Percentiles rank a stretch among this genome's conserved stretches.
These are phyloP conservation scores for Arbacia lixula DNA, from an alignment of 53 echinoderm and acorn worm species.

Conservation along the genomic window DNA sequence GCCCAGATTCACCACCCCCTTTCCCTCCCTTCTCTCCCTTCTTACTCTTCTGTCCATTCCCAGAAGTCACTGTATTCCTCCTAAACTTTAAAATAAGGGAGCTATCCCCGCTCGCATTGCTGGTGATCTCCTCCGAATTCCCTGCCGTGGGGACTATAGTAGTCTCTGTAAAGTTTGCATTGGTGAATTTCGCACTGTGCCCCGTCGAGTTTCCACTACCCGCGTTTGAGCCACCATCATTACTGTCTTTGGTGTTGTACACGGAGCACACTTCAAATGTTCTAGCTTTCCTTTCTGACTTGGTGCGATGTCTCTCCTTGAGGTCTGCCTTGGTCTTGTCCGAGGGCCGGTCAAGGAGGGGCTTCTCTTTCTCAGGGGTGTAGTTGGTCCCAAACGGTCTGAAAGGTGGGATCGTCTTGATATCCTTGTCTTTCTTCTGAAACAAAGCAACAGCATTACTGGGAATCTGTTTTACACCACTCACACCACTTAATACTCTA, in stretches of 20 bases:
- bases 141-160: slow-evolving; percentile 70
- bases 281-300: slow-evolving; percentile 57
- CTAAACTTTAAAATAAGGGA: slow-evolving; percentile 84
- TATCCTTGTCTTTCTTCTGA: slow-evolving; percentile 98
- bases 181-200: slow-evolving; percentile 92
- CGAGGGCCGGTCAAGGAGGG: slow-evolving; percentile 49
- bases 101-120: slow-evolving; percentile 62
- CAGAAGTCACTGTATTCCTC: slow-evolving; percentile 72
- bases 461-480: too few relatives aligned
- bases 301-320: slow-evolving; percentile 64
- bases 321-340: slow-evolving; percentile 54
- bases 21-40: slow-evolving; percentile 46
- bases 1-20: slow-evolving; percentile 40
- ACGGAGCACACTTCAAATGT: slow-evolving; percentile 71
- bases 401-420: slow-evolving; percentile 99
- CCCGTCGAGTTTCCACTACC: slow-evolving; percentile 39
- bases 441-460: too few relatives aligned
- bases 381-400: slow-evolving; percentile 85
- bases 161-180: slow-evolving; percentile 97
- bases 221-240: slow-evolving; percentile 52
- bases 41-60: slow-evolving; percentile 66
- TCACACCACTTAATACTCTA: too few relatives aligned
- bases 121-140: slow-evolving; percentile 41
- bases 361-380: slow-evolving; percentile 87
- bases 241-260: slow-evolving; percentile 64